Conservation (phyloP, 1,140 invertebrate genomes). For the Lithobius niger region DNA sequence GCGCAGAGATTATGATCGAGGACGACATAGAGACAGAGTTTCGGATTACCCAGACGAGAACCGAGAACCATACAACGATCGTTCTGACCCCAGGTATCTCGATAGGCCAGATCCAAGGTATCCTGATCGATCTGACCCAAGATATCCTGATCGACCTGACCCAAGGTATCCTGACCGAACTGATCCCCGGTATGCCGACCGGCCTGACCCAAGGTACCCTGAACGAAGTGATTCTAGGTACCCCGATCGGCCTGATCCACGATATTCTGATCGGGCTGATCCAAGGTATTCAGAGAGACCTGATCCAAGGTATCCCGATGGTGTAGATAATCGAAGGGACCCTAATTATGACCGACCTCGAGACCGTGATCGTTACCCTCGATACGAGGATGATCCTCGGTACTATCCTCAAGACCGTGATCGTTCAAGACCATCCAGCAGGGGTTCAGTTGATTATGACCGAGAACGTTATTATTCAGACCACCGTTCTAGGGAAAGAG, state of each 20-base stretch:
- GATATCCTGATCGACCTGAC: too few relatives aligned
- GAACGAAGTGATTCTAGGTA: background rate
- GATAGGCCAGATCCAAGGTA: slow-evolving; percentile 29
- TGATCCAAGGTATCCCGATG: slow-evolving; percentile 34
- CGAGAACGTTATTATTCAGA: background rate
- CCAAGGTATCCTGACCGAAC: too few relatives aligned
- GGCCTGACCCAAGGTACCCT: too few relatives aligned
- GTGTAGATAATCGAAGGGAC: slow-evolving; percentile 29
- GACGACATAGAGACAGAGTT: background rate
- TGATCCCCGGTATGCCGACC: too few relatives aligned
- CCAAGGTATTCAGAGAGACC: slow-evolving; percentile 18
- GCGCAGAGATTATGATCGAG: background rate
- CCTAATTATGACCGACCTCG: slow-evolving; percentile 22
- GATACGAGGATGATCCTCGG: slow-evolving; percentile 2
- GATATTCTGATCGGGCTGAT: slow-evolving; percentile 19
- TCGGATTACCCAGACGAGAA: background rate
- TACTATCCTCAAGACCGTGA: slow-evolving; percentile 19
- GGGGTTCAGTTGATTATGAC: slow-evolving; percentile 20
- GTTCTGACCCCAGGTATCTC: slow-evolving; percentile 19
- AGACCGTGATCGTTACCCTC: slow-evolving; percentile 24
- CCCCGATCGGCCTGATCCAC: background rate
- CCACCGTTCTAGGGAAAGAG: background rate
- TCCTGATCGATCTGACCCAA: slow-evolving; percentile 33
- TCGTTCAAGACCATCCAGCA: slow-evolving; percentile 26
- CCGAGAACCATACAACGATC: slow-evolving; percentile 13